phyloP scores from a whole-genome alignment of 2,797 vertebrate species.

The Sus cebifrons region DNA sequence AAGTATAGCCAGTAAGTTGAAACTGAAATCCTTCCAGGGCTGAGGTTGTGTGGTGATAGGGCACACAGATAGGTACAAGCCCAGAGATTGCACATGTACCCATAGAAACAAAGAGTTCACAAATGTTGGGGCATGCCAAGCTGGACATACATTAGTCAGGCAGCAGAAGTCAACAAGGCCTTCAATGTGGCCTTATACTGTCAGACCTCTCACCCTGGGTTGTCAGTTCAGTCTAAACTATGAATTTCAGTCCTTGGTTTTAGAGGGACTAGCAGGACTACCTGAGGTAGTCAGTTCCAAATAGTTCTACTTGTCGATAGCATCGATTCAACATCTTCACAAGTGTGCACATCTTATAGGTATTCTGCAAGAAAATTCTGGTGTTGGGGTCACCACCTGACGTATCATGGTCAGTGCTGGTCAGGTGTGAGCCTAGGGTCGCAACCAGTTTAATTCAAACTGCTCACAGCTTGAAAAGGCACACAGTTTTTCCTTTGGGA shows the following conservation, averaged over 20 bases:
- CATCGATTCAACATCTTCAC: background rate
- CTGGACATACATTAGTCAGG: background rate
- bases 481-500: background rate
- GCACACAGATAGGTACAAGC: background rate
- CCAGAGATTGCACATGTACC: background rate
- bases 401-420: background rate
- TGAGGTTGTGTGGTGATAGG: background rate
- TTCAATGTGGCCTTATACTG: background rate
- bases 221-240: background rate
- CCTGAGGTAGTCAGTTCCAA: background rate
- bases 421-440: background rate
- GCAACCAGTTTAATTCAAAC: conserved; percentile 48
- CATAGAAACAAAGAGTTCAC: background rate
- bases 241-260: background rate
- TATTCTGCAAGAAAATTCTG: background rate
- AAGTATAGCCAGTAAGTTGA: background rate
- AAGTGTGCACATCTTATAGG: background rate
- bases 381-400: background rate
- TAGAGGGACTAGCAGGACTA: background rate
- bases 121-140: background rate
- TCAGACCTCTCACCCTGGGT: background rate
- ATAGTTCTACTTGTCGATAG: background rate
- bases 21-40: conserved; percentile 10
- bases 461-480: background rate
- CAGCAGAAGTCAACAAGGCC: background rate